Evolutionary conservation across 1,140 invertebrate genomes (phyloP), one percentile per base, ranked within the genome.

Genomic region (Melanaphis sacchari): DNA sequence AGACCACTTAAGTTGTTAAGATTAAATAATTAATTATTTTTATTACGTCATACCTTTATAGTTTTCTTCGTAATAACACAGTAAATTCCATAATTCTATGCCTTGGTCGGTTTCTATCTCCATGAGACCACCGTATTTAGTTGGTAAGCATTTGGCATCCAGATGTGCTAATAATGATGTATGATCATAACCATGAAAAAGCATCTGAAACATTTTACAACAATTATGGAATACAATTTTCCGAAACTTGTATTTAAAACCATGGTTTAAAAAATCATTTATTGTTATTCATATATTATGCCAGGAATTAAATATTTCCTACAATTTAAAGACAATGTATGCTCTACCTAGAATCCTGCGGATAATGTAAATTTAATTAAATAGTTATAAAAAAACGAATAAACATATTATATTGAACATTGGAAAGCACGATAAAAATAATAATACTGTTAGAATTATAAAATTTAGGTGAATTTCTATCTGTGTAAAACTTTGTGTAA

Each of bases 111-210:
- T 94, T 38, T 96, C 95, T 94, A 96, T 95, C 15, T 96, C 95
- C 46, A 96, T 94, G 8, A 96, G 96, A 6, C 98, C 98, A 1
- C 97, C 97, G 87, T 97, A 97, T 94, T 96, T 96, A 2, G 95
- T 95, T 0, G 97, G 97, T 81, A 98, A 95, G 59, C 96, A 95
- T 84, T 96, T 96, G 4, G 96, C 95, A 54, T 96, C 96, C 76
- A 98, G 96, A 93, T 96, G 95, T 46, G 96, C 95, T 89, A 96
- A 96, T 31, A 98, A 95, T 0, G 96, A 95, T 43, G 96, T 96
- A 85, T 96, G 95, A 94, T 98, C 96, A 26, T 96, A 96, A 8
- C 98, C 97, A 95, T 98, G 97, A 95, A 98, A 97, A 94, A 96
- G 95, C 94, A 97, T 95, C 96, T 97, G 93, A 95, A 94, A 90